A percentile compares a stretch with the other conserved stretches of the same genome.
Conservation (phyloP, 2,888 invertebrate species). For the Cylindroiulus punctatus region DNA sequence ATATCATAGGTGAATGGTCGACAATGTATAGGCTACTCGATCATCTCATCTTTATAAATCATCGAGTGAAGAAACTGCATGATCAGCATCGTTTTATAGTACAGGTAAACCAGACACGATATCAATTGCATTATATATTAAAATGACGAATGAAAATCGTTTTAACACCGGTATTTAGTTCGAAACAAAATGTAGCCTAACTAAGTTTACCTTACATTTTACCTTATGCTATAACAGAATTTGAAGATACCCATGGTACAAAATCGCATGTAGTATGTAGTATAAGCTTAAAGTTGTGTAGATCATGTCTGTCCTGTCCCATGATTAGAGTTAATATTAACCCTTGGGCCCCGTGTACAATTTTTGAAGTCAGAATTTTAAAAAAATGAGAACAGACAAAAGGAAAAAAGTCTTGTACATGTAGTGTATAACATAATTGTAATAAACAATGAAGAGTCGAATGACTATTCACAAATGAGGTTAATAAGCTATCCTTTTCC, state of each 20-base stretch:
- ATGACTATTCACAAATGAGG: not conserved
- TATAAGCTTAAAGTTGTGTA: too few relatives aligned
- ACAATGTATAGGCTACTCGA: not conserved
- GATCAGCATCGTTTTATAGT: too few relatives aligned
- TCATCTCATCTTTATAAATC: not conserved
- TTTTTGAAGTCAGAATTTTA: not conserved
- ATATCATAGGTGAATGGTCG: not conserved
- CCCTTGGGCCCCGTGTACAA: not conserved
- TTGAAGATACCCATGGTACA: too few relatives aligned
- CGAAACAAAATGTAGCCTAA: not conserved
- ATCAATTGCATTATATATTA: not conserved
- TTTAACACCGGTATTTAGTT: not conserved
- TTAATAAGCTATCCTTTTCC: slow-evolving; percentile 8
- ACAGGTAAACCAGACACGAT: not conserved
- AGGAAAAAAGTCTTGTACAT: not conserved
- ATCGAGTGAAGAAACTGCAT: not conserved
- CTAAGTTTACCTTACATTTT: not conserved
- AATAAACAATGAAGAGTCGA: slow-evolving; percentile 26
- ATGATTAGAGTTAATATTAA: too few relatives aligned
- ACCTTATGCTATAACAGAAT: too few relatives aligned
- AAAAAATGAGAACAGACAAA: not conserved
- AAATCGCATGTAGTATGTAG: too few relatives aligned
- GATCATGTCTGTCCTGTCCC: too few relatives aligned
- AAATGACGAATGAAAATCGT: not conserved
- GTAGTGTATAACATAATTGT: not conserved